Evolutionary conservation across 1,140 invertebrate species (phyloP), one percentile per base, ranked within the genome.

Genomic region (Mycetomoellerius zeteki): DNA sequence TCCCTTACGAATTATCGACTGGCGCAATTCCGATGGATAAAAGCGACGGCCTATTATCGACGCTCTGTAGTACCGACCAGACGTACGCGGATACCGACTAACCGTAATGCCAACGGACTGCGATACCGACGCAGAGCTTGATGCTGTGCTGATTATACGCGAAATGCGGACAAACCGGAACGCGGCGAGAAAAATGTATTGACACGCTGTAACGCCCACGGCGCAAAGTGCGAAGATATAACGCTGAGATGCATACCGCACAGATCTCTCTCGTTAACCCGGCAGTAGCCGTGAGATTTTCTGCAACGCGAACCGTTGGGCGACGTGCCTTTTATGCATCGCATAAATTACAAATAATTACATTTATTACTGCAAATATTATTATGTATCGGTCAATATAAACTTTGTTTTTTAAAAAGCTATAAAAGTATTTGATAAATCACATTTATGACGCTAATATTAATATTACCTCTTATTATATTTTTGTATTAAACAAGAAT

Each of bases 171-270:
- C 75, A 64, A 76, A 85, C 58, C 58, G 82, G 82, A 76, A 77
- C 58, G 82, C n/a, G 33, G 33, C 6, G 62, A 85, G 82, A 80
- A 85, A 85, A 85, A 80, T 77, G 50, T 77, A 85, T 85, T 82
- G 80, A 73, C 80, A 82, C 67, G 80, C 52, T 60, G 80, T 73
- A 82, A 82, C 67, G 67, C 54, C 67, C 80, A 82, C 80, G 67
- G 80, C 37, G 80, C 67, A 73, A 60, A 82, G 37, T 82, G 71
- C 67, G 24, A 73, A 82, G 67, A 80, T 85, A 30, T 65, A 77
- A 64, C 8, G n/a, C 16, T 19, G 19, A 58, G 81, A 78, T 85
- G 54, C 58, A 62, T 65, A 77, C 58, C 62, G 75, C 19, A 64
- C 47, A 43, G 56, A 21, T 64, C 37, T 47, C 37, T 80, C 73